Percentiles rank a stretch among this genome's conserved stretches.
These are phyloP conservation scores for Siphamia tubifer DNA, from an alignment of 2,113 vertebrate genomes.

Conservation along the genomic window DNA sequence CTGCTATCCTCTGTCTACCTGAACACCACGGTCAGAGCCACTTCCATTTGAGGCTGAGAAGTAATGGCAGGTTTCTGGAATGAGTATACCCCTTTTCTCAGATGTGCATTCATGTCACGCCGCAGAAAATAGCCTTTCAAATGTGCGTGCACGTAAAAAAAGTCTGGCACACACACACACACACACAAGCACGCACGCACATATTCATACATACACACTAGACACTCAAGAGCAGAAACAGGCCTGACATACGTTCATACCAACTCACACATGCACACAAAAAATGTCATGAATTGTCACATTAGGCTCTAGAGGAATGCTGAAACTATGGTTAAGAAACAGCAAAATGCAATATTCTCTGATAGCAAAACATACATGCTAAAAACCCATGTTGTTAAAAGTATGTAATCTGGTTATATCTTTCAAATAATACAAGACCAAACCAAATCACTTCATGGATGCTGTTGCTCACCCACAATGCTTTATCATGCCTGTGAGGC, in stretches of 20 bases:
- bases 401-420: slow-evolving; percentile 61
- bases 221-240: slow-evolving; percentile 6
- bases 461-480: slow-evolving; percentile 57
- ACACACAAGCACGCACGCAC: slow-evolving; percentile 21
- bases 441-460: slow-evolving; percentile 63
- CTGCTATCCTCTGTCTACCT: slow-evolving; percentile 45
- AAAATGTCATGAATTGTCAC: slow-evolving; percentile 59
- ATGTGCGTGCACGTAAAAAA: slow-evolving; percentile 23
- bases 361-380: slow-evolving; percentile 63
- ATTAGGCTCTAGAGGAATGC: slow-evolving; percentile 58
- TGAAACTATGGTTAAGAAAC: slow-evolving; percentile 69
- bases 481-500: slow-evolving; percentile 61
- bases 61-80: slow-evolving; percentile 47
- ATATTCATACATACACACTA: background rate
- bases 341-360: slow-evolving; percentile 69
- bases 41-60: slow-evolving; percentile 43
- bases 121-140: slow-evolving; percentile 65
- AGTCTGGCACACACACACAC: background rate
- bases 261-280: slow-evolving; percentile 23
- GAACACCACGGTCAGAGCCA: slow-evolving; percentile 35
- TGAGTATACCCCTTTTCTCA: slow-evolving; percentile 32
- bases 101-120: slow-evolving; percentile 55
- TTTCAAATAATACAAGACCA: slow-evolving; percentile 64
- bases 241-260: background rate
- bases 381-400: slow-evolving; percentile 60